Evolutionary conservation across 2,888 invertebrate genomes (phyloP), one percentile per base, ranked within the genome.

Genomic region (Flabesymbios commensalis): DNA sequence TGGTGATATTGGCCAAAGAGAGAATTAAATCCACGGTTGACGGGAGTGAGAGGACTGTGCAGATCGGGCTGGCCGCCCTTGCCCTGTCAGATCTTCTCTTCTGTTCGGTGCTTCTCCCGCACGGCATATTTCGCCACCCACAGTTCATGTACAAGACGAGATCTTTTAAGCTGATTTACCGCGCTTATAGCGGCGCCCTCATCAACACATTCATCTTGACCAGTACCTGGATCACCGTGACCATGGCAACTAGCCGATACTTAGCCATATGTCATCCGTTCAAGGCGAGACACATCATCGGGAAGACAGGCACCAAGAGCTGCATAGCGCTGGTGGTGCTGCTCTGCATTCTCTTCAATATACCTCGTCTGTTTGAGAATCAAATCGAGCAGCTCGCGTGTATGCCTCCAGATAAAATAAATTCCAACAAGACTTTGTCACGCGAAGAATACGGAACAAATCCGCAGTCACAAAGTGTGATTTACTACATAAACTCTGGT

Each of bases 251-350:
- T 10, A 14, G 53, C 22, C 28, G 62, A 2, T 62, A 62, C 41
- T 17, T 59, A 10, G 62, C 43, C 36, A 62, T 62, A 14, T 62
- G 62, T 31, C 59, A 62, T 28, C 62, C 62, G 7, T 29, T 62
- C 10, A 14, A n/a, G 1, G 28, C 59, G 10, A 14, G 54, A 24
- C 28, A 22, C 7, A 14, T 62, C 5, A 48, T 45, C 32, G 41
- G 61, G 24, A 28, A 19, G 1, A 7, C 42, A n/a, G 47, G 19
- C 39, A 26, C 52, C 4, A 52, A 45, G n/a, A 31, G 47, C 7
- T n/a, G 39, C 31, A 59, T 59, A 42, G 14, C 26, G 17, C 2
- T 29, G 14, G 59, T 62, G 29, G 26, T 59, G 26, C 17, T 59
- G 1, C 3, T 48, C 1, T 58, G 45, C 17, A 19, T 47, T 10